Percentiles rank a stretch among this genome's conserved stretches.
phyloP scores from a whole-genome alignment of 2,888 invertebrate genomes.

The Leptinotarsa rubiginosa region DNA sequence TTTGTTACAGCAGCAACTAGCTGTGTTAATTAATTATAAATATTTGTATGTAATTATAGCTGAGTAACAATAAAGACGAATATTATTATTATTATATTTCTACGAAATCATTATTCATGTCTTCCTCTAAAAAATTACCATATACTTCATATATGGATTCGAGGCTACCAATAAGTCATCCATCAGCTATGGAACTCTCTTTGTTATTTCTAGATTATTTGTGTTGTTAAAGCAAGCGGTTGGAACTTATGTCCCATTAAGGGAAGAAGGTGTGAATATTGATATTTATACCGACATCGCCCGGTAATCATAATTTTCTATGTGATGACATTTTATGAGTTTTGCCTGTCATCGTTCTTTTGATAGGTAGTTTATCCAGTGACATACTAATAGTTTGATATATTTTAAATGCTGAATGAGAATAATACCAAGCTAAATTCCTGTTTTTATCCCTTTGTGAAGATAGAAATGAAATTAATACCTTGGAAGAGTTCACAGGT shows the following conservation, averaged over 20 bases:
- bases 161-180: too few species aligned
- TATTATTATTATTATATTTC: too few species aligned
- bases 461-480: background rate
- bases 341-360: slow-evolving; percentile 31
- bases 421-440: slow-evolving; percentile 29
- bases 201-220: background rate
- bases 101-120: too few species aligned
- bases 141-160: too few species aligned
- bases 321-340: slow-evolving; percentile 29
- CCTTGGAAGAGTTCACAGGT: background rate
- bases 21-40: too few species aligned
- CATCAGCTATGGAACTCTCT: too few species aligned
- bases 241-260: background rate
- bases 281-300: background rate
- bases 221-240: background rate
- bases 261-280: slow-evolving; percentile 28
- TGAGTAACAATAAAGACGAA: too few species aligned
- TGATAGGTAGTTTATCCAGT: slow-evolving; percentile 27
- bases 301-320: slow-evolving; percentile 24
- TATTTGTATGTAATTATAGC: too few species aligned
- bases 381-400: slow-evolving; percentile 28
- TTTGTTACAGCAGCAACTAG: too few species aligned
- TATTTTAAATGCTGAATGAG: slow-evolving; percentile 28
- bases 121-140: too few species aligned
- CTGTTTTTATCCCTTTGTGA: slow-evolving; percentile 14